A percentile compares a stretch with the other conserved stretches of the same genome.
These are phyloP conservation scores for Lysandra bellargus DNA, from an alignment of 2,888 invertebrate genomes.

Conservation along the genomic window DNA sequence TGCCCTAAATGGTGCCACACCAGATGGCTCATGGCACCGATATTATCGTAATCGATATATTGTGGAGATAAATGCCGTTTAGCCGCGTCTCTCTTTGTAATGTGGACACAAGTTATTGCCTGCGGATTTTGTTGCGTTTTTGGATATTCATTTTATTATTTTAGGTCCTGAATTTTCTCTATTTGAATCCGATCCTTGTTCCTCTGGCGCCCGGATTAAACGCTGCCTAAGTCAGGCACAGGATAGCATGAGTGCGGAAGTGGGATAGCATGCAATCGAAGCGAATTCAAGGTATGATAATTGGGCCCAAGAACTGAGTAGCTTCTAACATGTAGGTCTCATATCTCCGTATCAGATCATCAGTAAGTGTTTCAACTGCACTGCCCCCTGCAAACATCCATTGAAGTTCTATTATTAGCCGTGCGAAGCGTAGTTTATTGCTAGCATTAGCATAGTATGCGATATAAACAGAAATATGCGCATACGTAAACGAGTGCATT, in stretches of 20 bases:
- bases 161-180: background rate
- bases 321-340: no score
- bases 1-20: conserved; percentile 9
- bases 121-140: background rate
- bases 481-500: conserved; percentile 5
- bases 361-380: no score
- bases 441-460: background rate
- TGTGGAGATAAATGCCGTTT: conserved; percentile 10
- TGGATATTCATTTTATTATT: background rate
- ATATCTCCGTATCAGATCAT: no score
- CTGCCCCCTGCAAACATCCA: background rate
- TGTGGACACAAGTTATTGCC: background rate
- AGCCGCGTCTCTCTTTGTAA: background rate
- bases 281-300: no score
- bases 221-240: no score
- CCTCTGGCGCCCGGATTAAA: background rate
- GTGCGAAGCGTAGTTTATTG: background rate
- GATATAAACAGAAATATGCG: conserved; percentile 7
- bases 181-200: background rate
- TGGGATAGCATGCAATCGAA: no score
- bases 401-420: background rate
- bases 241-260: no score
- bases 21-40: background rate
- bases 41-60: conserved; percentile 4
- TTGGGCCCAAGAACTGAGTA: no score